Evolutionary conservation across 2,888 invertebrate species (phyloP), one percentile per base, ranked within the genome.

Genomic region (Lampropteryx suffumata): DNA sequence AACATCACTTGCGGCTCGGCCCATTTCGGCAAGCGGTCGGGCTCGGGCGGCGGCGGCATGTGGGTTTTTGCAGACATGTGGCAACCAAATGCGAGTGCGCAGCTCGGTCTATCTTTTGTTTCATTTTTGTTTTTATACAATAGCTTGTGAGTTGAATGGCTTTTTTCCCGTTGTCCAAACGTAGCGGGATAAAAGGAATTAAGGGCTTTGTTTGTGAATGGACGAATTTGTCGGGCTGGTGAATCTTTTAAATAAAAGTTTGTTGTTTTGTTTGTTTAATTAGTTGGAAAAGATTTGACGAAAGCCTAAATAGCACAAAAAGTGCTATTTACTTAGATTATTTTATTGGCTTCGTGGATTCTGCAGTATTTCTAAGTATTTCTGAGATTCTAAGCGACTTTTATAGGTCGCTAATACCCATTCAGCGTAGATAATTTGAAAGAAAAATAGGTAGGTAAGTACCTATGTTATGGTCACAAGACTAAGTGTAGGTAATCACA

Each of bases 1-100:
- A 17, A 4, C 17, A 17, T 3, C 17, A 17, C 17, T 17, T 17
- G 36, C 14, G 26, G 26, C 12, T n/a, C 13, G 67, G 57, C n/a
- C n/a, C n/a, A n/a, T n/a, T 73, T 73, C 75, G 77, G 58, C 62
- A 17, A 17, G n/a, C n/a, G n/a, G n/a, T n/a, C n/a, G n/a, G n/a
- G n/a, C n/a, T n/a, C n/a, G n/a, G n/a, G n/a, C n/a, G n/a, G n/a
- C n/a, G n/a, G n/a, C 54, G 55, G 51, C 68, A 71, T 64, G 64
- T 59, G 61, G 29, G 61, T 77, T 84, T 81, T 80, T 78, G 76
- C 75, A 61, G 69, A 72, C 86, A 86, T 81, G 65, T 87, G 86
- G 76, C 72, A 57, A 62, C 77, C 85, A 85, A 79, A 83, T 85
- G 86, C 67, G 69, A 63, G 55, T 56, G 68, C 71, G 72, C 76